phyloP scores from a whole-genome alignment of 2,888 invertebrate species.

The Machimus atricapillus region DNA sequence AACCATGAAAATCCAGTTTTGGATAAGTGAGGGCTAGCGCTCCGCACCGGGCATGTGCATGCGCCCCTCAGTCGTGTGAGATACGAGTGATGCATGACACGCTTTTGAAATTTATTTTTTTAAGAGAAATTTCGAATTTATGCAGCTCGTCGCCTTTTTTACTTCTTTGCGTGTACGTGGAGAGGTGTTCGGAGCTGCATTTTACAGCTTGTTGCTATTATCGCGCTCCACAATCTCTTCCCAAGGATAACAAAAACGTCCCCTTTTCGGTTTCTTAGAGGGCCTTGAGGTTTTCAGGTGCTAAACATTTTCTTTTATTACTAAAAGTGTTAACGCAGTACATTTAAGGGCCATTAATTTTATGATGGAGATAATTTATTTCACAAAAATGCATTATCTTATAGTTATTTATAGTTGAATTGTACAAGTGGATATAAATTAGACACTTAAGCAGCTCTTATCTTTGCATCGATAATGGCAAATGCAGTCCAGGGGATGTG shows the following conservation, averaged over 20 bases:
- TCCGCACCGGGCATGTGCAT: background rate
- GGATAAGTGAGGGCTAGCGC: constrained; percentile 15
- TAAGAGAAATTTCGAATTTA: background rate
- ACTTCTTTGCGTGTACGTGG: background rate
- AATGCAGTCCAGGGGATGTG: background rate
- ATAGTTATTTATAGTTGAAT: background rate
- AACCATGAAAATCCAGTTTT: constrained; percentile 35
- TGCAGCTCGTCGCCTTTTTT: background rate
- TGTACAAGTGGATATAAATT: background rate
- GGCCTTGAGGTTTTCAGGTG: background rate
- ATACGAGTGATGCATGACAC: constrained; percentile 34
- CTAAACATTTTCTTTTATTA: background rate
- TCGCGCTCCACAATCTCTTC: background rate
- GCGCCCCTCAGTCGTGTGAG: background rate
- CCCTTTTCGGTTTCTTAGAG: background rate
- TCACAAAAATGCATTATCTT: background rate
- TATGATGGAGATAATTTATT: background rate
- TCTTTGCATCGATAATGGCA: background rate
- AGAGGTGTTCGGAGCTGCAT: constrained; percentile 12
- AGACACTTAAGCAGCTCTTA: background rate
- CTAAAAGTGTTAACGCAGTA: background rate
- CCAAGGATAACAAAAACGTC: background rate
- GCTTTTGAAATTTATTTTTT: constrained; percentile 29
- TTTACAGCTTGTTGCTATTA: constrained; percentile 29
- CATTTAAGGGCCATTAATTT: background rate